Evolutionary conservation across 1,140 invertebrate species (phyloP), one percentile per base, ranked within the genome.

Genomic region (Drosophila sp.): DNA sequence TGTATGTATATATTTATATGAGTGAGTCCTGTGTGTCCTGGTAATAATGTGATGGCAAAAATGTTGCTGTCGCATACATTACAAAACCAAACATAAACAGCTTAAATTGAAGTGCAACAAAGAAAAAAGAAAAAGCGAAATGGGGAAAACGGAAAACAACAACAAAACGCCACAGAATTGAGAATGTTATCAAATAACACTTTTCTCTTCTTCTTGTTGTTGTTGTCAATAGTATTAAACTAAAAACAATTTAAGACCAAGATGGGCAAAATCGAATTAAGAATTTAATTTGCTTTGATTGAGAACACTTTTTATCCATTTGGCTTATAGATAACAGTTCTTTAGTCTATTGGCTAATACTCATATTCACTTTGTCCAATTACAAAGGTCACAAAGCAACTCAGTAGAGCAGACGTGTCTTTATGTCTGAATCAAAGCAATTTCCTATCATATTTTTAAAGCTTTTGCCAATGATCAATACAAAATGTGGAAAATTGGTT

Each of bases 81-180:
- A 71, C 79, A 50, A 82, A 85, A 65, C 60, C 67, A 76, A 86
- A 85, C 75, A 79, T 70, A 86, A 85, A 76, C 81, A 85, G 77
- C 82, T 81, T 80, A 80, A 75, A 84, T 66, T 50, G 44, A 76
- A 70, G 50, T 66, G 41, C 33, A 60, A 50, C 57, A 66, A 60
- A 66, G 72, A 54, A 62, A 50, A 10, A 11, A 27, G 7, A 25
- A 44, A 33, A 33, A 41, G 41, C 30, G 61, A 68, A 23, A 32
- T n/a, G 8, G 25, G 54, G 40, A 33, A 23, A 41, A 7, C 27
- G 54, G 17, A 35, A 11, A 17, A 25, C 8, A 7, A 50, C 17
- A 50, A 50, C 23, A 27, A 27, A 50, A 25, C 6, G 25, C 7
- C 6, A 8, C 6, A 3, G 2, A 27, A 27, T 3, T 50, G 23